These are phyloP conservation scores for Agonopterix alstromeriana DNA, from an alignment of 2,888 invertebrate species.

Conservation along the genomic window DNA sequence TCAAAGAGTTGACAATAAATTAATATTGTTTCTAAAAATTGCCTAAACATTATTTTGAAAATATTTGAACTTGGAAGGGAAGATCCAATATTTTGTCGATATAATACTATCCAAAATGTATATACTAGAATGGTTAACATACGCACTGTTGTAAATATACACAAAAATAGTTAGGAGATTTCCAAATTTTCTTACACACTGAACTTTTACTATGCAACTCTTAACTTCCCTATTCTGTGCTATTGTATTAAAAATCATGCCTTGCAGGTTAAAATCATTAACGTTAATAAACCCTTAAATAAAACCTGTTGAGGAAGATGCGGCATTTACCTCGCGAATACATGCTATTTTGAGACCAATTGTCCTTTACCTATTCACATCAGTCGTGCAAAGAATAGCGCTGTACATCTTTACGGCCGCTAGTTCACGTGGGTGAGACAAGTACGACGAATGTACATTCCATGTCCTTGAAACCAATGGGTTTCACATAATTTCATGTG, in stretches of 20 bases:
- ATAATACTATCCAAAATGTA: slow-evolving; percentile 10
- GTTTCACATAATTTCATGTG: too few species aligned
- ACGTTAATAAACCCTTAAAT: too few species aligned
- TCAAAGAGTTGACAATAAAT: slow-evolving; percentile 1
- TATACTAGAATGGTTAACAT: slow-evolving; percentile 9
- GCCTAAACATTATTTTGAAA: neutral
- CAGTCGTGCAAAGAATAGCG: too few species aligned
- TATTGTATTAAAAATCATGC: neutral
- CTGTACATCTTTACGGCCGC: too few species aligned
- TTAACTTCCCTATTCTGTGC: neutral
- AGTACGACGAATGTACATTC: too few species aligned
- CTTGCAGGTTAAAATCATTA: too few species aligned
- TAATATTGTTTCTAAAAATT: neutral
- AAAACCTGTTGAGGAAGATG: too few species aligned
- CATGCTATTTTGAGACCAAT: too few species aligned
- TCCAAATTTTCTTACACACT: slow-evolving; percentile 6
- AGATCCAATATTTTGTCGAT: slow-evolving; percentile 8
- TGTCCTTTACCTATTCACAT: too few species aligned
- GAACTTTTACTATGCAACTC: neutral
- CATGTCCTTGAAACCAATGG: too few species aligned
- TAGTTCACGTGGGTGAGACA: too few species aligned
- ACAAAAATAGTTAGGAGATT: slow-evolving; percentile 14
- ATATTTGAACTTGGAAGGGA: neutral
- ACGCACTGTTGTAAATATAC: slow-evolving; percentile 14
- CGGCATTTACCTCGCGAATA: too few species aligned